These are phyloP conservation scores for Drosophila pectinifera DNA, from an alignment of 1,140 invertebrate species.

Conservation along the genomic window DNA sequence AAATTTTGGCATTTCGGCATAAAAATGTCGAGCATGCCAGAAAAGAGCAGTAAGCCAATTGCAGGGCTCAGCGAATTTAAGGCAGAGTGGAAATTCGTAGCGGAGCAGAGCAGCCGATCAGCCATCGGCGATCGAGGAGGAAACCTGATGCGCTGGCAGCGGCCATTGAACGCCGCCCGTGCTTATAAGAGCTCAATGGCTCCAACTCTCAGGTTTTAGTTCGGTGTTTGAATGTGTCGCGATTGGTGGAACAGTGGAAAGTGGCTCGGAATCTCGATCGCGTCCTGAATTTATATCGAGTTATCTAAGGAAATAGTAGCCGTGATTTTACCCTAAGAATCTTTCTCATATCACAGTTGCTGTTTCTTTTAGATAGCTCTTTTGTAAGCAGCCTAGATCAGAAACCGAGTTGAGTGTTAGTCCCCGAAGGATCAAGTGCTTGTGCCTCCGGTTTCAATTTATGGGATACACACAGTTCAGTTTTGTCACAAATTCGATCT, in stretches of 20 bases:
- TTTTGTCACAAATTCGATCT: slow-evolving; percentile 79
- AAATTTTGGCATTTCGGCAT: slow-evolving; percentile 75
- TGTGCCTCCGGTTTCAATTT: slow-evolving; percentile 66
- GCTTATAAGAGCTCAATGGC: slow-evolving; percentile 72
- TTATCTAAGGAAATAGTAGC: slow-evolving; percentile 85
- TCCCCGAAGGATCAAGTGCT: neutral
- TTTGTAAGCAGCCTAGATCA: slow-evolving; percentile 79
- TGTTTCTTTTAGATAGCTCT: slow-evolving; percentile 85
- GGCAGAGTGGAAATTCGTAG: slow-evolving; percentile 32
- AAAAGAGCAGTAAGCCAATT: slow-evolving; percentile 47
- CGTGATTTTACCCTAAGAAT: slow-evolving; percentile 77
- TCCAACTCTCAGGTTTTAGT: slow-evolving; percentile 71
- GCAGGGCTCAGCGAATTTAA: slow-evolving; percentile 67
- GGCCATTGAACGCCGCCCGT: slow-evolving; percentile 66
- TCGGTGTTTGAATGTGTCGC: slow-evolving; percentile 45
- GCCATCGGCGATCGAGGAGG: slow-evolving; percentile 48
- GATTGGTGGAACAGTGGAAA: slow-evolving; percentile 10
- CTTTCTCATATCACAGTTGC: slow-evolving; percentile 84
- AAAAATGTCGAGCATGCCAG: slow-evolving; percentile 77
- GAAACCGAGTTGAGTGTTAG: neutral
- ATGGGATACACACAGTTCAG: slow-evolving; percentile 86
- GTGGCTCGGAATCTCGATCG: slow-evolving; percentile 11
- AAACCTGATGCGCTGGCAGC: slow-evolving; percentile 78
- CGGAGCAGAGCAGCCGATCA: slow-evolving; percentile 46
- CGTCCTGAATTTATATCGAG: slow-evolving; percentile 78